Percentiles rank a stretch among this genome's conserved stretches.
phyloP scores from a whole-genome alignment of 2,888 invertebrate species.

The Ophion obscuratus region DNA sequence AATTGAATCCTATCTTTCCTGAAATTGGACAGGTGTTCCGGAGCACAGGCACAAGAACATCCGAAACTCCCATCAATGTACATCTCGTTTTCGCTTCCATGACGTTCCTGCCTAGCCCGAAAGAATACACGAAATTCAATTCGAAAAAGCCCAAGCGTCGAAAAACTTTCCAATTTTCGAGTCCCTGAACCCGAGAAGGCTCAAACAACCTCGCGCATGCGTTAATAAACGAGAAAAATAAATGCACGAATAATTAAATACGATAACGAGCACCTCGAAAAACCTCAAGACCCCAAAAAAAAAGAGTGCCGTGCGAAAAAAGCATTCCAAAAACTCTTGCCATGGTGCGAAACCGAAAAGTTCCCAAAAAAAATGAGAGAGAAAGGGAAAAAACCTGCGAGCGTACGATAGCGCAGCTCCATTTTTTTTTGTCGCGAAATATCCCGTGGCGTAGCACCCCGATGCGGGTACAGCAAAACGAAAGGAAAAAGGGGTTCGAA shows the following conservation, averaged over 20 bases:
- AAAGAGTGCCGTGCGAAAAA: not conserved
- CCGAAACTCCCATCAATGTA: not conserved
- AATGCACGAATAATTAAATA: not conserved
- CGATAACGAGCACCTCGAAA: not conserved
- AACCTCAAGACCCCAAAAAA: not conserved
- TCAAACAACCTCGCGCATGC: not conserved
- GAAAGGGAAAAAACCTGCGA: not conserved
- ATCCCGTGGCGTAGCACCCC: slow-evolving; percentile 12
- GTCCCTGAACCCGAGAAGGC: not conserved
- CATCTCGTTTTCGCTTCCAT: not conserved
- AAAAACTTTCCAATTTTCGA: too few relatives aligned
- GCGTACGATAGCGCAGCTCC: not conserved
- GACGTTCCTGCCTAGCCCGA: too few relatives aligned
- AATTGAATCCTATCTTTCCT: not conserved
- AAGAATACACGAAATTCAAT: too few relatives aligned
- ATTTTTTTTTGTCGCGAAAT: slow-evolving; percentile 33
- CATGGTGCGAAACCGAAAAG: not conserved
- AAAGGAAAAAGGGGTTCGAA: slow-evolving; percentile 24
- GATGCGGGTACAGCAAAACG: slow-evolving; percentile 1
- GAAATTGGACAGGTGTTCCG: not conserved
- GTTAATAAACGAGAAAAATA: not conserved
- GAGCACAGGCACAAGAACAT: not conserved
- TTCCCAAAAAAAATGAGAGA: not conserved
- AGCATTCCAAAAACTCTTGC: not conserved
- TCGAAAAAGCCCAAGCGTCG: too few relatives aligned